Conservation (phyloP, 2,113 vertebrate species). For the Notothenia coriiceps region DNA sequence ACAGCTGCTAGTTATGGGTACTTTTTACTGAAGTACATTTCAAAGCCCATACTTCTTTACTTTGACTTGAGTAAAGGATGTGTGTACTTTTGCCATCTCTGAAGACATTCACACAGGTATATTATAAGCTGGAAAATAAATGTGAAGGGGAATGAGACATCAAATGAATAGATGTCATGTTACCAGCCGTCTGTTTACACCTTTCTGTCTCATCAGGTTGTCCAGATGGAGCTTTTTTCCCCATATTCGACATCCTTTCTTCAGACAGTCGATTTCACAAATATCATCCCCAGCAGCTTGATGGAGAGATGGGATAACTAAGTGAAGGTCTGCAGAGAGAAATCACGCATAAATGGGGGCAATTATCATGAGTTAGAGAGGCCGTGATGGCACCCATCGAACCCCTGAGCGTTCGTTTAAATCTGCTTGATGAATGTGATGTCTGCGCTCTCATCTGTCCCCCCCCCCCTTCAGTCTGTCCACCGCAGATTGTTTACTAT, state of each 20-base stretch:
- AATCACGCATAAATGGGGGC: slow-evolving; percentile 67
- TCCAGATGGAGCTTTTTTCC: slow-evolving; percentile 23
- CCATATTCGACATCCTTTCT: slow-evolving; percentile 12
- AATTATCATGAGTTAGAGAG: slow-evolving; percentile 76
- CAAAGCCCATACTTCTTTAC: too few species aligned
- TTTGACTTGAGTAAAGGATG: too few species aligned
- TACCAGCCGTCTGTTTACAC: slow-evolving; percentile 6
- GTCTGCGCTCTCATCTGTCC: slow-evolving; percentile 42
- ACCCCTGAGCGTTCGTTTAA: slow-evolving; percentile 77
- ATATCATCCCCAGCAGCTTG: slow-evolving; percentile 54
- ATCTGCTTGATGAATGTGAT: slow-evolving; percentile 87
- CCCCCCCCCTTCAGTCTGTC: slow-evolving; percentile 59
- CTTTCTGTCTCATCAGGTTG: slow-evolving; percentile 36
- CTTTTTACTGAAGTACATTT: too few species aligned
- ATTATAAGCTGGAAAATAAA: not conserved
- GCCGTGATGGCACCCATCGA: slow-evolving; percentile 54
- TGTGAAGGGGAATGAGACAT: slow-evolving; percentile 14
- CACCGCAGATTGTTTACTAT: slow-evolving; percentile 86
- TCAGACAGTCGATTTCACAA: slow-evolving; percentile 42
- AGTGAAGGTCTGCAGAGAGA: slow-evolving; percentile 55
- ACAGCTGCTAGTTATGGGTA: too few species aligned
- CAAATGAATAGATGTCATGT: slow-evolving; percentile 41
- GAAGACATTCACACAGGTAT: too few species aligned
- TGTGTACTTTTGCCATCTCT: too few species aligned
- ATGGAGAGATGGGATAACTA: slow-evolving; percentile 63